Percentiles rank a stretch among this genome's conserved stretches.
phyloP scores from a whole-genome alignment of 2,113 vertebrate genomes.

The Taxidea taxus region DNA sequence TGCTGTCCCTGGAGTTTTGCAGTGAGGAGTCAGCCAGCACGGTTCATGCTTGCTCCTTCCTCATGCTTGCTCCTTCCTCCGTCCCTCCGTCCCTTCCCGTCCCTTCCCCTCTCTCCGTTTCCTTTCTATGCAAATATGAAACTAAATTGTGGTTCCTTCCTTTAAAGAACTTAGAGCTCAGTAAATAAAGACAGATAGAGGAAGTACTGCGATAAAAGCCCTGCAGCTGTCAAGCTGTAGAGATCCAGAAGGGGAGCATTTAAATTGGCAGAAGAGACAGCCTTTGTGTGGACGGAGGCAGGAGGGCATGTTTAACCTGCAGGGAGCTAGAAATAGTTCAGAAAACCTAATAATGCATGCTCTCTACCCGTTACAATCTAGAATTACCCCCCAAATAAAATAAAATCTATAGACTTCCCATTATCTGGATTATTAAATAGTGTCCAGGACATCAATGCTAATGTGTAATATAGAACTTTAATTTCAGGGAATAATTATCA shows the following conservation, averaged over 20 bases:
- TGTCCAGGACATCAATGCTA: neutral
- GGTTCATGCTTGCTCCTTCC: neutral
- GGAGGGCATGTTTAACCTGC: neutral
- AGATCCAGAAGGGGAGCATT: neutral
- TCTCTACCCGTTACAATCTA: neutral
- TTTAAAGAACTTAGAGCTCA: neutral
- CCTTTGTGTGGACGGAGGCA: neutral
- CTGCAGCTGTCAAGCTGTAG: neutral
- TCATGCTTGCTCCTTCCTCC: neutral
- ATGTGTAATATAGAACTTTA: neutral
- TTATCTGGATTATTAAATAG: neutral
- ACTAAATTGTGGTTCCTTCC: neutral
- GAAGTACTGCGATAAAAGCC: neutral
- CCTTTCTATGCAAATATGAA: neutral
- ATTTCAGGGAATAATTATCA: neutral
- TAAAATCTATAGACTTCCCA: neutral
- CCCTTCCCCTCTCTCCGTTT: neutral
- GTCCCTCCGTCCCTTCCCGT: neutral
- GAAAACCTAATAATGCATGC: neutral
- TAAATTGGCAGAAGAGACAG: neutral
- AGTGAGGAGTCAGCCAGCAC: neutral
- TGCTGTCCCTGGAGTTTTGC: neutral
- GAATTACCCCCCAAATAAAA: neutral
- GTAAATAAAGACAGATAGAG: neutral
- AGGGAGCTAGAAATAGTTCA: neutral